Percentiles rank a stretch among this genome's conserved stretches.
These are phyloP conservation scores for Agraylea sexmaculata DNA, from an alignment of 1,140 invertebrate genomes.

Conservation along the genomic window DNA sequence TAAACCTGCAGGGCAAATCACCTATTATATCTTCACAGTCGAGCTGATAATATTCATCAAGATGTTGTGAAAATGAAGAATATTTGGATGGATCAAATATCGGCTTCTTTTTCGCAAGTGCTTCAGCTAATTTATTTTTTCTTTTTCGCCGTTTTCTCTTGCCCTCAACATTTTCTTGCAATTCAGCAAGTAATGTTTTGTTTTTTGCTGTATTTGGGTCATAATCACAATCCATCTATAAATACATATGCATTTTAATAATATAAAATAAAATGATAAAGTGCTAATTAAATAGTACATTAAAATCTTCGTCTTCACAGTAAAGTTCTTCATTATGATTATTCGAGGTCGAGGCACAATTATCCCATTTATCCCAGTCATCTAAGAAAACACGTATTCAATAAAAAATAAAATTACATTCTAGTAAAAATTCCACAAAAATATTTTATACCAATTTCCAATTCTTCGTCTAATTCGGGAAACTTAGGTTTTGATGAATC, in stretches of 20 bases:
- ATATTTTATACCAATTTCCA: constrained; percentile 42
- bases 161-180: constrained; percentile 41
- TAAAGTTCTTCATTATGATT: constrained; percentile 37
- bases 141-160: constrained; percentile 50
- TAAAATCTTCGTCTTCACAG: constrained; percentile 72
- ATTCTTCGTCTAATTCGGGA: constrained; percentile 64
- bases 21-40: constrained; percentile 93
- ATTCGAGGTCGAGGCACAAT: constrained; percentile 27
- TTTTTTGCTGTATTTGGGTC: constrained; percentile 42
- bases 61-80: constrained; percentile 74
- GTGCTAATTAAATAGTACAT: constrained; percentile 40
- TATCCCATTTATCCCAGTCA: constrained; percentile 63
- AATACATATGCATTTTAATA: constrained; percentile 16
- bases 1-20: constrained; percentile 83
- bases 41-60: constrained; percentile 88
- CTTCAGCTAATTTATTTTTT: constrained; percentile 57
- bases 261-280: constrained; percentile 6
- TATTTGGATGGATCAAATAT: constrained; percentile 63
- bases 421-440: neutral
- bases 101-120: constrained; percentile 61
- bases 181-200: constrained; percentile 42
- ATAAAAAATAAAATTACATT: constrained; percentile 1
- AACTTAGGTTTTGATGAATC: constrained; percentile 70
- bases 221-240: constrained; percentile 81
- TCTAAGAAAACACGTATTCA: constrained; percentile 33